A percentile compares a stretch with the other conserved stretches of the same genome.
These are phyloP conservation scores for Pterocles gutturalis DNA, from an alignment of 2,113 vertebrate species.

Conservation along the genomic window DNA sequence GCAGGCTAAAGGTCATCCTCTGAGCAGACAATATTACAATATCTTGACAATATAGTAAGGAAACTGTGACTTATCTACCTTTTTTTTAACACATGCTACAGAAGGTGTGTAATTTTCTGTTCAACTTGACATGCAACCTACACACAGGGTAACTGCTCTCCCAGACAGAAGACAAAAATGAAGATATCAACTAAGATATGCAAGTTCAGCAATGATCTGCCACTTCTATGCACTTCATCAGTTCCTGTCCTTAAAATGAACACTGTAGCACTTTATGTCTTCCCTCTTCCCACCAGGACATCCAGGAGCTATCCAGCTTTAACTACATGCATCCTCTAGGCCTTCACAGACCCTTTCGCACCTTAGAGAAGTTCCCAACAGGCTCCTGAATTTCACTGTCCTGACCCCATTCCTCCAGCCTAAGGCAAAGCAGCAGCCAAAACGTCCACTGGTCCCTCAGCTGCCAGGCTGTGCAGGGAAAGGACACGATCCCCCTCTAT, in stretches of 20 bases:
- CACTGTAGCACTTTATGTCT: background rate
- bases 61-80: background rate
- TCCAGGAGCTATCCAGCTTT: background rate
- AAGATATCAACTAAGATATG: background rate
- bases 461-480: background rate
- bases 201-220: background rate
- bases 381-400: background rate
- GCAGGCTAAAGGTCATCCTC: background rate
- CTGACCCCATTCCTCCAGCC: background rate
- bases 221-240: background rate
- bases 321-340: background rate
- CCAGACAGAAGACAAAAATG: background rate
- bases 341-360: background rate
- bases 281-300: background rate
- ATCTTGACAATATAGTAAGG: background rate
- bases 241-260: background rate
- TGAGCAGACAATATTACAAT: background rate
- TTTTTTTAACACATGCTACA: background rate
- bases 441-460: background rate
- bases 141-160: background rate
- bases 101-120: background rate
- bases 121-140: background rate
- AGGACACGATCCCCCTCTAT: rapidly evolving
- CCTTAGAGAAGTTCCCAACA: background rate
- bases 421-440: background rate